Conservation (phyloP, 2,797 vertebrate genomes). For the Chiloscyllium punctatum region DNA sequence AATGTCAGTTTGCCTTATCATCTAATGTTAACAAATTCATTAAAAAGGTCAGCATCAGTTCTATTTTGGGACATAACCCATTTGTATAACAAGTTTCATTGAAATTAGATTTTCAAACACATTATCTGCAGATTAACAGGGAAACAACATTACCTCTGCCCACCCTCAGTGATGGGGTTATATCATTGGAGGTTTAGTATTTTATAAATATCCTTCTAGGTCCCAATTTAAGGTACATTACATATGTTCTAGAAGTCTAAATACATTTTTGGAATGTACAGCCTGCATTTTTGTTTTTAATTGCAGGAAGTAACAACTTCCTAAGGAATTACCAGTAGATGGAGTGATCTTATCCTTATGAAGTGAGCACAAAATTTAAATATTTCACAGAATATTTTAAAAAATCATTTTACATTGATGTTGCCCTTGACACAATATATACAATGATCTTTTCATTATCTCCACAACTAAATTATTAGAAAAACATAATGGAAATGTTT, state of each 20-base stretch:
- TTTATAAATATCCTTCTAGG: neutral
- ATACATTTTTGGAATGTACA: neutral
- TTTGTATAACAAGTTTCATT: neutral
- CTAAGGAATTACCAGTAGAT: neutral
- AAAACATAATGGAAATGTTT: neutral
- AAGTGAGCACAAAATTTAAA: neutral
- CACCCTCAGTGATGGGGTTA: too few relatives aligned
- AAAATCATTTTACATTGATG: neutral
- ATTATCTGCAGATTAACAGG: neutral
- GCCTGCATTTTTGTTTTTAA: neutral
- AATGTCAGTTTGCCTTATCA: neutral
- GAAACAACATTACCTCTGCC: neutral
- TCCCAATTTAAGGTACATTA: neutral
- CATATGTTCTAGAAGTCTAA: neutral
- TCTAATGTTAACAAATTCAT: neutral
- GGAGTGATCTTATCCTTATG: neutral
- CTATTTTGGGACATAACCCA: neutral
- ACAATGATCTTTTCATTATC: neutral
- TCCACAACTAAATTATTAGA: neutral
- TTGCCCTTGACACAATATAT: neutral
- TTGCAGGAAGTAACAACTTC: neutral
- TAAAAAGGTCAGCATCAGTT: neutral
- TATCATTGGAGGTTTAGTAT: neutral
- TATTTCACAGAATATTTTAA: neutral
- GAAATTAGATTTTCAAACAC: neutral